Evolutionary conservation across 2,113 vertebrate species (phyloP), one percentile per base, ranked within the genome.

Genomic region (Columbina picui): DNA sequence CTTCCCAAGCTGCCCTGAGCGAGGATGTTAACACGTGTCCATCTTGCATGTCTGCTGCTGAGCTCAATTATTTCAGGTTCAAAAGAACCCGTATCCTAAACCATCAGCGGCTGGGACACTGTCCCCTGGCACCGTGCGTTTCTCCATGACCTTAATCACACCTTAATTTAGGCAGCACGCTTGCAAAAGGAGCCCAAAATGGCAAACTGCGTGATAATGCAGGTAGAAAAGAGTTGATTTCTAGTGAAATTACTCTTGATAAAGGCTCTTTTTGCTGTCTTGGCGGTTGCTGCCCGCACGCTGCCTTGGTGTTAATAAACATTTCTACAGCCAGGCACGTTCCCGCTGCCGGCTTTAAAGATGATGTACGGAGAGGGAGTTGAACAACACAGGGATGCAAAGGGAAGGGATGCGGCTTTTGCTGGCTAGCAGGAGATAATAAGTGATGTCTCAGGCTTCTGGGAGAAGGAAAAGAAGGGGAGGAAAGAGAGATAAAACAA

Each of bases 71-170:
- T 32, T 52, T n/a, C 25, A 20, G 38, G 8, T 10, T 34, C 59
- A 26, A 61, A 69, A 74, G 32, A 41, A 18, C 26, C 30, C 6
- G 1, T 15, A 71, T 3, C 45, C 67, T 3, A 43, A 69, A 60
- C 20, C 6, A 7, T 26, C 38, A 67, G 23, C 0, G 0, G 3
- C 27, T 4, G 29, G 43, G 25, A 30, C n/a, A 26, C 45, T 1
- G 0, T 45, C 32, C n/a, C n/a, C 49, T 6, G 2, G 22, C 25
- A 18, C 1, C 3, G 19, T 0, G 0, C 20, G 2, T 45, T 71
- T 43, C 43, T 29, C 3, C 20, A 21, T 1, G 1, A 53, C 65
- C 55, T 20, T 25, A 41, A 26, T 15, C 10, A 20, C 2, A 21
- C 38, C 68, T 74, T 43, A 14, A 68, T 65, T 87, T 20, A 67